These are phyloP conservation scores for Corydoras sp. DNA, from an alignment of 2,113 vertebrate species.

Conservation along the genomic window DNA sequence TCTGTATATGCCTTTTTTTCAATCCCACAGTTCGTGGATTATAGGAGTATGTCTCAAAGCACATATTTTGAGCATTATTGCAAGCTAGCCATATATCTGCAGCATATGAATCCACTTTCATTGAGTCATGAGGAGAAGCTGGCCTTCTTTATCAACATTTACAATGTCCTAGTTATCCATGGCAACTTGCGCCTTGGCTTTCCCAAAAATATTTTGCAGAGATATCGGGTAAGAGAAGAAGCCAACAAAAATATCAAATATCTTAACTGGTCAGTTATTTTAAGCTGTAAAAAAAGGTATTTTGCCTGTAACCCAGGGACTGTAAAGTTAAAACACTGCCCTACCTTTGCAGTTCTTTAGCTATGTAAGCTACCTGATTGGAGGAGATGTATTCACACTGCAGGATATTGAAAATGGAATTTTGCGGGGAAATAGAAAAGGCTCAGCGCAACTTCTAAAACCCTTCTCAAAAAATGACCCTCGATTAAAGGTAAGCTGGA, in stretches of 20 bases:
- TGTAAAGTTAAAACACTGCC: too few species aligned
- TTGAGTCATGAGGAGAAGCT: constrained; percentile 70
- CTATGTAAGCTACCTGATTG: constrained; percentile 75
- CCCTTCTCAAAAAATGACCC: constrained; percentile 72
- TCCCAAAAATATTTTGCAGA: constrained; percentile 70
- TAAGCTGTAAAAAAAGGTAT: too few species aligned
- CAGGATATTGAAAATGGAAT: constrained; percentile 75
- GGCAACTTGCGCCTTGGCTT: constrained; percentile 62
- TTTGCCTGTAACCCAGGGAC: too few species aligned
- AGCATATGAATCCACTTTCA: constrained; percentile 63
- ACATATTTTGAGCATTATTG: constrained; percentile 62
- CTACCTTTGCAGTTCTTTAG: constrained; percentile 65
- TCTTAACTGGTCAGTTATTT: too few species aligned
- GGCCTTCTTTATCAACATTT: constrained; percentile 76
- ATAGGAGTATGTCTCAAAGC: constrained; percentile 61
- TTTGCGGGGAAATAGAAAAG: constrained; percentile 70
- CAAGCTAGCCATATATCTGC: constrained; percentile 66
- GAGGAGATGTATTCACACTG: constrained; percentile 70
- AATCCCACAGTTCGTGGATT: constrained; percentile 63
- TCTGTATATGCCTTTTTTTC: too few species aligned
- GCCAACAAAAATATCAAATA: too few species aligned
- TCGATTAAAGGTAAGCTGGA: constrained; percentile 59
- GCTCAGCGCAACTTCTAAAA: constrained; percentile 62
- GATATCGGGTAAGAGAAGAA: constrained; percentile 63
- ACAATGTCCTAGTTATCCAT: constrained; percentile 73